A percentile compares a stretch with the other conserved stretches of the same genome.
Evolutionary conservation across 2,888 invertebrate genomes (phyloP).

Genomic region (Tryphoninae sp.): DNA sequence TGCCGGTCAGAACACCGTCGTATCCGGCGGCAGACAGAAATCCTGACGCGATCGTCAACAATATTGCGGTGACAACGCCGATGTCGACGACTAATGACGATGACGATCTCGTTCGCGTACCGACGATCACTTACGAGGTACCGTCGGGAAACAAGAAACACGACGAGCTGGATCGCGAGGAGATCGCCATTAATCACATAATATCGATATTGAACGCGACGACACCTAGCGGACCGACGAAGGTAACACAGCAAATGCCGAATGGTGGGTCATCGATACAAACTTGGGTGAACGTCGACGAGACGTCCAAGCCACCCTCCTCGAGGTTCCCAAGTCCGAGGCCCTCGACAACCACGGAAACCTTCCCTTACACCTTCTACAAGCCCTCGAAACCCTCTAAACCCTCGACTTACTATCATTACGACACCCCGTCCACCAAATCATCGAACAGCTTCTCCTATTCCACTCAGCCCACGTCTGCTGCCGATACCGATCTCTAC

Average conservation of each 20-base stretch:
- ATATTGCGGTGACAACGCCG: conserved; percentile 76
- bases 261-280: conserved; percentile 69
- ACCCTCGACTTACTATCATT: conserved; percentile 76
- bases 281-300: conserved; percentile 77
- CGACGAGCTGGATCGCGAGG: conserved; percentile 76
- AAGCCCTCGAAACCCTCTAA: conserved; percentile 71
- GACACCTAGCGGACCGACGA: conserved; percentile 68
- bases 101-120: conserved; percentile 78
- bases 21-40: too few relatives aligned
- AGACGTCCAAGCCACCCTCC: conserved; percentile 77
- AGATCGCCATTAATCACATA: conserved; percentile 82
- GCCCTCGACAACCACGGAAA: conserved; percentile 69
- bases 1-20: conserved; percentile 54
- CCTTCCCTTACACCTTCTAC: conserved; percentile 75
- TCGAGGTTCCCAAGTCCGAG: conserved; percentile 41
- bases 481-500: conserved; percentile 60
- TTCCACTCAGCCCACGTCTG: conserved; percentile 39
- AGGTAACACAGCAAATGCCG: conserved; percentile 49
- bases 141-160: conserved; percentile 77
- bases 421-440: conserved; percentile 71
- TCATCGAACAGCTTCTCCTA: conserved; percentile 57
- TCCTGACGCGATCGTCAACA: conserved; percentile 64
- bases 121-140: conserved; percentile 78
- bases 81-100: conserved; percentile 72
- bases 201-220: conserved; percentile 81